A percentile compares a stretch with the other conserved stretches of the same genome.
These are phyloP conservation scores for Nemurella pictetii DNA, from an alignment of 2,888 invertebrate genomes.

Conservation along the genomic window DNA sequence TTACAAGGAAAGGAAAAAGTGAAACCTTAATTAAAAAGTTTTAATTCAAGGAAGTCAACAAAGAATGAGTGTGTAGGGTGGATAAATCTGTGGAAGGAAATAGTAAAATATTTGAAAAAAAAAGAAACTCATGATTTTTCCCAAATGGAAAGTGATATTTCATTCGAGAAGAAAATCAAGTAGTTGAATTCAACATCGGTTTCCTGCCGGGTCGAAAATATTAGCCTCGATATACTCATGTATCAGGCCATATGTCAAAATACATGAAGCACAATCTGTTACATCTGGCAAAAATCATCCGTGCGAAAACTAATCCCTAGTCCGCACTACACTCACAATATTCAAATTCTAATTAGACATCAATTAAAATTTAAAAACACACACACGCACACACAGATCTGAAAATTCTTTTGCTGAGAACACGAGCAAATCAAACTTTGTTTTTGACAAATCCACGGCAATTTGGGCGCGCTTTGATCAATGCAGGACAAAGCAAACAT, in stretches of 20 bases:
- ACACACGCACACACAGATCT: too few species aligned
- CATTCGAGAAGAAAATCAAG: too few species aligned
- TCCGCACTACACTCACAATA: neutral
- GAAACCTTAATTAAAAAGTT: constrained; percentile 42
- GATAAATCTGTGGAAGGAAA: neutral
- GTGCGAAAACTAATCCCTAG: too few species aligned
- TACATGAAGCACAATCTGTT: neutral
- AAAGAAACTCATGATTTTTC: too few species aligned
- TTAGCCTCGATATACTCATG: neutral
- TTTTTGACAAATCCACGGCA: neutral
- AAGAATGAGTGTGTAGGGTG: constrained; percentile 32
- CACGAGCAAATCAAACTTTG: neutral
- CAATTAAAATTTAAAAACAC: neutral
- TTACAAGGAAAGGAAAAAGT: neutral
- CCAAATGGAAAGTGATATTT: too few species aligned
- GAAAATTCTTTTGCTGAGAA: neutral
- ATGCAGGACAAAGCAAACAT: constrained; percentile 1
- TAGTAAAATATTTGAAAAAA: neutral
- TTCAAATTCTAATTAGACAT: neutral
- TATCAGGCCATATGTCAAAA: neutral
- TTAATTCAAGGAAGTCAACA: constrained; percentile 40
- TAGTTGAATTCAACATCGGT: too few species aligned
- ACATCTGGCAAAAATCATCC: neutral
- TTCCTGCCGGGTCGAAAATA: too few species aligned
- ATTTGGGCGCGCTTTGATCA: neutral